A percentile compares a stretch with the other conserved stretches of the same genome.
phyloP scores from a whole-genome alignment of 1,140 invertebrate species.

The Ips typographus region DNA sequence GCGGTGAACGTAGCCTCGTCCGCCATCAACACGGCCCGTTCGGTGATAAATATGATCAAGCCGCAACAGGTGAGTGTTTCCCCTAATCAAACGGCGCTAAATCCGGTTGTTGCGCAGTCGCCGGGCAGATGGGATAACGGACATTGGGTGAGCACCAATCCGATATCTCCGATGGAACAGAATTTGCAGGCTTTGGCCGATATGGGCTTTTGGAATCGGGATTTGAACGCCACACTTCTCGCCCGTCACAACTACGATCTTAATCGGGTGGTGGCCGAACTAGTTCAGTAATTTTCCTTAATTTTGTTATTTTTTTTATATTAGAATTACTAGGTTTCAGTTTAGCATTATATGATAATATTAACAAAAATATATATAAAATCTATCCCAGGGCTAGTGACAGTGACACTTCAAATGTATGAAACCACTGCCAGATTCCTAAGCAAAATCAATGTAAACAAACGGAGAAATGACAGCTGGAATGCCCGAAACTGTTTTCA shows the following conservation, averaged over 20 bases:
- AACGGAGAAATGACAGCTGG: too few relatives aligned
- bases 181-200: slow-evolving; percentile 44
- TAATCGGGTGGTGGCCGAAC: slow-evolving; percentile 46
- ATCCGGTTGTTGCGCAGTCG: slow-evolving; percentile 27
- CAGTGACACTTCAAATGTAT: too few relatives aligned
- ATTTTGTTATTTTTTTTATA: too few relatives aligned
- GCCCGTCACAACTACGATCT: slow-evolving; percentile 49
- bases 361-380: too few relatives aligned
- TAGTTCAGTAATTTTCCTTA: slow-evolving; percentile 43
- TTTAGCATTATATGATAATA: too few relatives aligned
- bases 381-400: too few relatives aligned
- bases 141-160: slow-evolving; percentile 45
- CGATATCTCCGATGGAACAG: slow-evolving; percentile 41
- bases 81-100: background rate
- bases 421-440: too few relatives aligned
- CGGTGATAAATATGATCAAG: slow-evolving; percentile 48
- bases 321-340: too few relatives aligned
- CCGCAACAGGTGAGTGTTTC: slow-evolving; percentile 31
- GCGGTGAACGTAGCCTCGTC: slow-evolving; percentile 51
- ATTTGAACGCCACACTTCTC: slow-evolving; percentile 49
- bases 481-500: too few relatives aligned
- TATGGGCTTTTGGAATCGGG: slow-evolving; percentile 50
- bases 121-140: slow-evolving; percentile 47
- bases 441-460: too few relatives aligned
- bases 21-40: slow-evolving; percentile 49